Evolutionary conservation across 2,113 vertebrate genomes (phyloP).

Genomic region (Litocranius walleri): DNA sequence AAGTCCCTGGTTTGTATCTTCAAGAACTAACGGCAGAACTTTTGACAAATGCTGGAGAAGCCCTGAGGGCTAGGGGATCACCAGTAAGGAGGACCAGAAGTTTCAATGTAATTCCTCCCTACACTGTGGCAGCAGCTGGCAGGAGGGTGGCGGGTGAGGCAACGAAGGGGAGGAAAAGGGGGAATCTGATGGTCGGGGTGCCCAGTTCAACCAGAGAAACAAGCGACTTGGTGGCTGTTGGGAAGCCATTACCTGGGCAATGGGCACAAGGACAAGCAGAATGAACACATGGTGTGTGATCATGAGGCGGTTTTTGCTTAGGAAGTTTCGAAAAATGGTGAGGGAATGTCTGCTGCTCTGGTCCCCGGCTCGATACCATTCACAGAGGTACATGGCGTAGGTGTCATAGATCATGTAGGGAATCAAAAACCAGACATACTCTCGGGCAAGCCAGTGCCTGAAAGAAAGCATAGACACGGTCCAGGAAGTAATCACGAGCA

Average conservation of each 20-base stretch:
- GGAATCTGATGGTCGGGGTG: neutral
- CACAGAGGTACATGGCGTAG: constrained; percentile 96
- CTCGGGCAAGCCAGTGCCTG: constrained; percentile 94
- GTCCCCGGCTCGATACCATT: constrained; percentile 90
- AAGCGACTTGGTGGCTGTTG: neutral
- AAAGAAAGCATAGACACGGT: constrained; percentile 52
- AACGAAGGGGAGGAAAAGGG: neutral
- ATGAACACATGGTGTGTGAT: constrained; percentile 93
- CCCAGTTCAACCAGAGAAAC: neutral
- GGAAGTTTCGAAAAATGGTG: constrained; percentile 85
- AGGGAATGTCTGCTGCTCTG: constrained; percentile 83
- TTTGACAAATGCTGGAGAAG: neutral
- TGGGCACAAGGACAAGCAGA: constrained; percentile 90
- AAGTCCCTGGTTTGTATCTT: neutral
- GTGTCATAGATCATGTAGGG: constrained; percentile 98
- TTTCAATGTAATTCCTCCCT: neutral
- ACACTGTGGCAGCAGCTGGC: neutral
- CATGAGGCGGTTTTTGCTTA: constrained; percentile 91
- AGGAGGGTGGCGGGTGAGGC: neutral
- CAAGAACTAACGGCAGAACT: neutral
- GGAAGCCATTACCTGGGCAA: constrained; percentile 87
- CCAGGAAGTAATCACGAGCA: neutral
- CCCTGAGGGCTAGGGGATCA: neutral
- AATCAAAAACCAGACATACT: constrained; percentile 91
- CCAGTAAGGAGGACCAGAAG: neutral